These are phyloP conservation scores for Geophilus truncorum DNA, from an alignment of 2,888 invertebrate species.

Conservation along the genomic window DNA sequence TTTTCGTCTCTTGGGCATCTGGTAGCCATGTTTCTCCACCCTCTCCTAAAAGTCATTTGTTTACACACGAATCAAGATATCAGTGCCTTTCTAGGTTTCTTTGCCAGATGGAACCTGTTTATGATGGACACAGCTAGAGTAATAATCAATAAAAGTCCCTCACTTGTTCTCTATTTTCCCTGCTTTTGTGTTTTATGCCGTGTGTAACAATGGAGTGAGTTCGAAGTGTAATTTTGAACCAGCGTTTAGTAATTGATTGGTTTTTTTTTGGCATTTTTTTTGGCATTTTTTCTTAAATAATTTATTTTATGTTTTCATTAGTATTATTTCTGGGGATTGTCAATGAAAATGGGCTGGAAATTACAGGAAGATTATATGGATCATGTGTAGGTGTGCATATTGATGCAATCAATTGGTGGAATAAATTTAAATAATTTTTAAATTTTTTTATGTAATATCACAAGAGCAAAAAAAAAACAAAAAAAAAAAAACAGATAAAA, in stretches of 20 bases:
- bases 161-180: not conserved
- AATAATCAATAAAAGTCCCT: not conserved
- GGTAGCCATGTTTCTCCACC: not conserved
- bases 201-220: too few species aligned
- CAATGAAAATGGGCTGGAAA: too few species aligned
- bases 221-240: too few species aligned
- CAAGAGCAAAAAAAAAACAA: too few species aligned
- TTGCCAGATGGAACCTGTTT: constrained; percentile 16
- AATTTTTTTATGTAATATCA: not conserved
- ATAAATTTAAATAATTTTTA: not conserved
- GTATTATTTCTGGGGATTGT: too few species aligned
- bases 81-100: not conserved
- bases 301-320: not conserved
- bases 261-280: not conserved
- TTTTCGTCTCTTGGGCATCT: not conserved
- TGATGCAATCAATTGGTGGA: not conserved
- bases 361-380: not conserved
- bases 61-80: constrained; percentile 5
- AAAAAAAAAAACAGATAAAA: too few species aligned
- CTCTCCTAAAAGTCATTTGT: not conserved
- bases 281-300: not conserved
- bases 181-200: too few species aligned
- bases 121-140: constrained; percentile 1
- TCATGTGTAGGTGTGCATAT: not conserved
- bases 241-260: too few species aligned